Percentiles rank a stretch among this genome's conserved stretches.
Evolutionary conservation across 2,113 vertebrate species (phyloP).

Genomic region (Semnornis frantzii): DNA sequence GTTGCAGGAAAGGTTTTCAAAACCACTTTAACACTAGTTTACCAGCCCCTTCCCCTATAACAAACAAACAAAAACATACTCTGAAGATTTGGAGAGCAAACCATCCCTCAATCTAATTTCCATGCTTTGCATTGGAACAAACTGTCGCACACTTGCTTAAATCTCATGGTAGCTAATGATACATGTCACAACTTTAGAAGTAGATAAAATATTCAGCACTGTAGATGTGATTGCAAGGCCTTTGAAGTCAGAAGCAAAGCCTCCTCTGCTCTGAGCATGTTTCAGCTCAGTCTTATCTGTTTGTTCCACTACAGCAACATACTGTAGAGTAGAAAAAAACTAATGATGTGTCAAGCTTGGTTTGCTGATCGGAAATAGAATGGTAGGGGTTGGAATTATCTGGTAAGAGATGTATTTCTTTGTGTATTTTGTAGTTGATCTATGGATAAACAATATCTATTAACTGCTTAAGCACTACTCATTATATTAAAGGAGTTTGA

Average conservation of each 20-base stretch:
- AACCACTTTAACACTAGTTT: not conserved
- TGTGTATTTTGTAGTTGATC: not conserved
- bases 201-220: not conserved
- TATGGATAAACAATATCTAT: not conserved
- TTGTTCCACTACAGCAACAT: not conserved
- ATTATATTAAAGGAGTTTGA: not conserved
- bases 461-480: not conserved
- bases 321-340: not conserved
- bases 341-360: not conserved
- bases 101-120: not conserved
- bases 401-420: not conserved
- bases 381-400: too few species aligned
- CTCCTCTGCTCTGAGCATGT: not conserved
- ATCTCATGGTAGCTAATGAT: not conserved
- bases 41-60: not conserved
- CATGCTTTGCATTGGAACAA: not conserved
- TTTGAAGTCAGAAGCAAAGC: not conserved
- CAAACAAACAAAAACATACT: not conserved
- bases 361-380: not conserved
- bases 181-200: not conserved
- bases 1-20: not conserved
- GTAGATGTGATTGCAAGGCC: not conserved
- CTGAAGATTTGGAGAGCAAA: not conserved
- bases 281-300: not conserved
- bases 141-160: not conserved